These are phyloP conservation scores for Hydractinia echinata DNA, from an alignment of 30 jellyfish, hydroid and myxozoan species.

Conservation along the genomic window DNA sequence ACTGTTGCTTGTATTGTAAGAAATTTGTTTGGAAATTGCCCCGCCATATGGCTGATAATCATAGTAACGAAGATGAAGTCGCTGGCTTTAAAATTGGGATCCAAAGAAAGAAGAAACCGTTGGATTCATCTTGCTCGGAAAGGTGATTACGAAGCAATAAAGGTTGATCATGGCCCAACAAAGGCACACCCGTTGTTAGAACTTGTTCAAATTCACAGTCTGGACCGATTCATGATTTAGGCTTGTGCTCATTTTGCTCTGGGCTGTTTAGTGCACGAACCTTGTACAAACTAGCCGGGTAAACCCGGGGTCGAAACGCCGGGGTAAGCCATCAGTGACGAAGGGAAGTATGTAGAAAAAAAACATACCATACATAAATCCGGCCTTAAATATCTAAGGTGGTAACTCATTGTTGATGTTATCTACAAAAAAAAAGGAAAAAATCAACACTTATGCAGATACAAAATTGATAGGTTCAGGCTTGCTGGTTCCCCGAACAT, in stretches of 20 bases:
- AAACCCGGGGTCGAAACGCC: too few species aligned
- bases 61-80: constrained; percentile 2
- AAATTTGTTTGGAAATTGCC: not conserved
- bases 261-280: not conserved
- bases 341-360: too few species aligned
- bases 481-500: too few species aligned
- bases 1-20: constrained; percentile 13
- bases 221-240: not conserved
- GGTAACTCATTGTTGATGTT: too few species aligned
- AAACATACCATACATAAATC: too few species aligned
- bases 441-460: too few species aligned
- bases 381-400: too few species aligned
- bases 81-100: not conserved
- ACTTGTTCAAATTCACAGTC: not conserved
- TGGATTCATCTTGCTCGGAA: not conserved
- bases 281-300: not conserved
- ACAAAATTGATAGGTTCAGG: too few species aligned
- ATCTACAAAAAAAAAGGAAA: too few species aligned
- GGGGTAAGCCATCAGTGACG: too few species aligned
- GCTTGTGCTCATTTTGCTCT: not conserved
- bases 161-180: not conserved
- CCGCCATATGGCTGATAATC: constrained; percentile 4
- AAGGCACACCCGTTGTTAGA: not conserved
- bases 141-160: constrained; percentile 6
- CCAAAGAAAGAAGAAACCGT: not conserved